A percentile compares a stretch with the other conserved stretches of the same genome.
Evolutionary conservation across 2,888 invertebrate species (phyloP).

Genomic region (Nomada goodeniana): DNA sequence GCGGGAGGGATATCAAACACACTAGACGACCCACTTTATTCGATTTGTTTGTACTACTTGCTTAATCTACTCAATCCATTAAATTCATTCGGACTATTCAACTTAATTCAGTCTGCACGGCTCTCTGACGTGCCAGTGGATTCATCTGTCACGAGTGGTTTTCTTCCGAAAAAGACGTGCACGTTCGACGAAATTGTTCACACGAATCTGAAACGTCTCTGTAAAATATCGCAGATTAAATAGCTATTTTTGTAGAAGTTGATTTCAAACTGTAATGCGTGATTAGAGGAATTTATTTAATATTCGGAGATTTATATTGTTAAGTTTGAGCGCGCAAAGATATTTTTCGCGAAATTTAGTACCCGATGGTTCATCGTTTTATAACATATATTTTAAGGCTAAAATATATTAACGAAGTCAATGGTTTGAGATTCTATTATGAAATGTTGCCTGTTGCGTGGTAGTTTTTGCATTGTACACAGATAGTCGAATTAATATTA

Average conservation of each 20-base stretch:
- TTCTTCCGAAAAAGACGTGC: background rate
- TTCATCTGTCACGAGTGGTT: constrained; percentile 6
- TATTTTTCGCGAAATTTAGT: no score
- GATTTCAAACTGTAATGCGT: no score
- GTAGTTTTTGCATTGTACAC: background rate
- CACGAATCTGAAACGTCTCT: background rate
- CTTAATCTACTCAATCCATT: constrained; percentile 58
- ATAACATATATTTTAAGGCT: no score
- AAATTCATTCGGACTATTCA: constrained; percentile 54
- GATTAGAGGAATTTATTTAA: no score
- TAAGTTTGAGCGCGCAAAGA: no score
- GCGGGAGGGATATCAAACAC: constrained; percentile 40
- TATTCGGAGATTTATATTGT: no score
- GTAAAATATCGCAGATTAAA: background rate
- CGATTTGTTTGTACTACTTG: constrained; percentile 58
- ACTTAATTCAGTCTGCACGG: constrained; percentile 32
- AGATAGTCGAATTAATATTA: no score
- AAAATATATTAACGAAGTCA: no score
- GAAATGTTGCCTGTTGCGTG: no score
- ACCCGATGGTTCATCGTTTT: no score
- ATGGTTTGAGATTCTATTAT: no score
- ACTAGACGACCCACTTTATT: constrained; percentile 60
- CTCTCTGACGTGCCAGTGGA: constrained; percentile 9
- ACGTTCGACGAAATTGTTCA: constrained; percentile 5
- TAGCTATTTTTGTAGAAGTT: no score